Percentiles rank a stretch among this genome's conserved stretches.
phyloP scores from a whole-genome alignment of 2,113 vertebrate genomes.

The Gallinago media region DNA sequence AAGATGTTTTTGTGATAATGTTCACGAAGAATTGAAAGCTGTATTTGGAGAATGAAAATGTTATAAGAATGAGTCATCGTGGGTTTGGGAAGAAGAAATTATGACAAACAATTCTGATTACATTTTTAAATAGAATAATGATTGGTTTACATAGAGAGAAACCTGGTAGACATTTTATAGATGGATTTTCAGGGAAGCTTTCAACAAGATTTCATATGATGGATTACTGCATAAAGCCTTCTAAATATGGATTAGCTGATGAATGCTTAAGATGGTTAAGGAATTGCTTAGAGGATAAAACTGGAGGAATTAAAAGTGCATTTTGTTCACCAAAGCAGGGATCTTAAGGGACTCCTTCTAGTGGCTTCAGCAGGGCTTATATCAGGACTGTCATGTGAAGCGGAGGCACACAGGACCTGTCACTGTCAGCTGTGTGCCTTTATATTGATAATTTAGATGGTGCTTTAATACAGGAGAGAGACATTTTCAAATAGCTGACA shows the following conservation, averaged over 20 bases:
- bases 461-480: neutral
- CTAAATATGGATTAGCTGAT: constrained; percentile 53
- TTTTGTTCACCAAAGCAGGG: neutral
- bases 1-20: constrained; percentile 2
- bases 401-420: neutral
- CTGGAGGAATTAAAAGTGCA: neutral
- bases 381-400: neutral
- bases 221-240: constrained; percentile 45
- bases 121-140: constrained; percentile 36
- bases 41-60: neutral
- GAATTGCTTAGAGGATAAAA: constrained; percentile 41
- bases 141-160: neutral
- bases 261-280: constrained; percentile 25
- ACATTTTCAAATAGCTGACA: neutral
- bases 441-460: neutral
- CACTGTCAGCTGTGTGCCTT: neutral
- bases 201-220: constrained; percentile 45
- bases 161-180: constrained; percentile 15
- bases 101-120: constrained; percentile 46
- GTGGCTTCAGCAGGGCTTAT: neutral
- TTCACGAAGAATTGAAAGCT: neutral
- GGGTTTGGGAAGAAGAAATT: constrained; percentile 7
- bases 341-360: neutral
- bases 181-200: constrained; percentile 42
- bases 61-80: neutral